Percentiles rank a stretch among this genome's conserved stretches.
These are phyloP conservation scores for Tyria jacobaeae DNA, from an alignment of 2,888 invertebrate species.

Conservation along the genomic window DNA sequence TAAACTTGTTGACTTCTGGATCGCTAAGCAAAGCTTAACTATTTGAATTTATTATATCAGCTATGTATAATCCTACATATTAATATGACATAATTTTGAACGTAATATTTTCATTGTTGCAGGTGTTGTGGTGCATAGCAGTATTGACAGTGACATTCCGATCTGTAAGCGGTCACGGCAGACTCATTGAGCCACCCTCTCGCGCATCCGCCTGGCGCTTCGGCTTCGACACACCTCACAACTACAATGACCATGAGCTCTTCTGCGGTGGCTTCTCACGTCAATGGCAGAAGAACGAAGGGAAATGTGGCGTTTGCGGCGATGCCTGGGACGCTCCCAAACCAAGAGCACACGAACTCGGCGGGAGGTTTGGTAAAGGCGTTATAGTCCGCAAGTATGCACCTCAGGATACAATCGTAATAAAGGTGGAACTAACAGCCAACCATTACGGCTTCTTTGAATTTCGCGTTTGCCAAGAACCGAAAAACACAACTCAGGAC, in stretches of 20 bases:
- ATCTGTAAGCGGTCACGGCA: conserved; percentile 88
- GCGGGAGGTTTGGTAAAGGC: conserved; percentile 94
- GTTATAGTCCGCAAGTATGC: conserved; percentile 93
- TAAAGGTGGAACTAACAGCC: conserved; percentile 94
- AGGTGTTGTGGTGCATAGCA: conserved; percentile 75
- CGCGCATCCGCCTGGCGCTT: conserved; percentile 95
- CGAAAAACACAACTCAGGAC: conserved; percentile 89
- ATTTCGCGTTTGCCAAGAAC: conserved; percentile 93
- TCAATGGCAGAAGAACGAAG: conserved; percentile 93
- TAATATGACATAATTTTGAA: neutral
- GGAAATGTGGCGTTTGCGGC: conserved; percentile 95
- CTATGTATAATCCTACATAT: neutral
- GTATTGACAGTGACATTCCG: conserved; percentile 63
- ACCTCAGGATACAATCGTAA: conserved; percentile 88
- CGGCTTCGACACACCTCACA: conserved; percentile 94
- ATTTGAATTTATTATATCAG: neutral
- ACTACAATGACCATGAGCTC: conserved; percentile 96
- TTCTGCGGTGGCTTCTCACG: conserved; percentile 95
- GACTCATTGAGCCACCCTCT: conserved; percentile 94
- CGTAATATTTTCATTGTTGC: conserved; percentile 50
- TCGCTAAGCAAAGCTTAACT: neutral
- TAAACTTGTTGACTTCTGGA: neutral
- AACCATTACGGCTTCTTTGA: conserved; percentile 95
- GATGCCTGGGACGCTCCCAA: conserved; percentile 91
- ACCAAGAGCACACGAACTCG: conserved; percentile 93